Evolutionary conservation across 2,888 invertebrate species (phyloP).

Genomic region (Pterostichus madidus): DNA sequence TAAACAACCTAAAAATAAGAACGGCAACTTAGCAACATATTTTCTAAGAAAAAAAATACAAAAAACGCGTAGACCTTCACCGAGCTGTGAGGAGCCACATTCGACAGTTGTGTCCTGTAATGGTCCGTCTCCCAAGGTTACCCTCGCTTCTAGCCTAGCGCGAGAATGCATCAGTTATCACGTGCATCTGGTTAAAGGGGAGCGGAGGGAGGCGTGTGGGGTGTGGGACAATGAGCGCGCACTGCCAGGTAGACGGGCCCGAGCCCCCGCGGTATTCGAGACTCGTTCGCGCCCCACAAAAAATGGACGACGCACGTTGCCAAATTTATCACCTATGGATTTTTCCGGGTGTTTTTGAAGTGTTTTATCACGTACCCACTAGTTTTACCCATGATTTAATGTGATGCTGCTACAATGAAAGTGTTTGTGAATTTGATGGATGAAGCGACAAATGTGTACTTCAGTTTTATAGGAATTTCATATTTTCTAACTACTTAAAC

Average conservation of each 20-base stretch:
- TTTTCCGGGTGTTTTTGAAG: constrained; percentile 37
- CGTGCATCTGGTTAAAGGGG: constrained; percentile 43
- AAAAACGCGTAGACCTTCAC: constrained; percentile 59
- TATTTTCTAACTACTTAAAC: too few relatives aligned
- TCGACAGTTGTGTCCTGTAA: constrained; percentile 49
- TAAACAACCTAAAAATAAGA: constrained; percentile 38
- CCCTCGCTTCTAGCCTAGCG: constrained; percentile 20
- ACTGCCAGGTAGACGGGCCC: constrained; percentile 45
- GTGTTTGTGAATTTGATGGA: too few relatives aligned
- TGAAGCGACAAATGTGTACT: too few relatives aligned
- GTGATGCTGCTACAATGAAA: not conserved
- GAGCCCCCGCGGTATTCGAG: constrained; percentile 33
- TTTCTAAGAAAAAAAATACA: constrained; percentile 50
- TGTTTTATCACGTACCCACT: constrained; percentile 7
- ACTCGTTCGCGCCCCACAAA: constrained; percentile 53
- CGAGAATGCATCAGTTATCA: constrained; percentile 62
- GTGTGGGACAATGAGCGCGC: constrained; percentile 9
- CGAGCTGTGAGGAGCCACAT: not conserved
- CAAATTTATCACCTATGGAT: constrained; percentile 63
- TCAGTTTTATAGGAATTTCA: too few relatives aligned
- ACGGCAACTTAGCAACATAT: constrained; percentile 47
- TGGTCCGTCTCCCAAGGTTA: constrained; percentile 46
- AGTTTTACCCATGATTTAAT: constrained; percentile 25
- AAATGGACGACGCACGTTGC: constrained; percentile 65
- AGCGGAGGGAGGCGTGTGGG: not conserved